Evolutionary conservation across 2,113 vertebrate genomes (phyloP).

Genomic region (Cyanoramphus novaezelandiae): DNA sequence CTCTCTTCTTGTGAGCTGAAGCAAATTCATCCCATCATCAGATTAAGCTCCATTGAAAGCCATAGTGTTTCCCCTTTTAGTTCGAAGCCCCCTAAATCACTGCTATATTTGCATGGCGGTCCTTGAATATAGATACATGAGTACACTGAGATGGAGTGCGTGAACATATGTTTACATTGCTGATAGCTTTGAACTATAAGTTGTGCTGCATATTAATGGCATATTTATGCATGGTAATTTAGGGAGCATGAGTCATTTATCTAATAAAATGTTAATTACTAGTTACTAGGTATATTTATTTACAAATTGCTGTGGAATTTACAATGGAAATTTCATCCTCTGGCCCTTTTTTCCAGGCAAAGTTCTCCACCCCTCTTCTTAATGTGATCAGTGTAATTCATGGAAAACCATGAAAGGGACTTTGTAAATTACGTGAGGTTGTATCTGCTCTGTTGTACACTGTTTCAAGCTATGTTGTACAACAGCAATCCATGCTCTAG

Average conservation of each 20-base stretch:
- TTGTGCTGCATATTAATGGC: constrained; percentile 74
- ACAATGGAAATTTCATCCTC: constrained; percentile 48
- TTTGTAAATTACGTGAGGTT: neutral
- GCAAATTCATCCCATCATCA: neutral
- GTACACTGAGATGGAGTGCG: constrained; percentile 34
- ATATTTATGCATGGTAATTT: constrained; percentile 73
- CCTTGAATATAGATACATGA: constrained; percentile 19
- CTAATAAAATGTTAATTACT: constrained; percentile 78
- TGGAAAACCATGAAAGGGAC: neutral
- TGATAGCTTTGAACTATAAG: constrained; percentile 73
- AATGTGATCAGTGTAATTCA: neutral
- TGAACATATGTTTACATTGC: constrained; percentile 74
- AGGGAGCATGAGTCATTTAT: constrained; percentile 69
- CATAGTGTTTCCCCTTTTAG: neutral
- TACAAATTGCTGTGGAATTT: constrained; percentile 56
- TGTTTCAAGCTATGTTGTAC: no score
- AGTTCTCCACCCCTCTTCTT: neutral
- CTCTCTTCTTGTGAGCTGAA: neutral
- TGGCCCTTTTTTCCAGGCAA: neutral
- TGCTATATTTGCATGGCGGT: constrained; percentile 28
- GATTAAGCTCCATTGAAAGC: neutral
- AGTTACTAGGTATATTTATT: constrained; percentile 73
- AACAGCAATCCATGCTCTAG: neutral
- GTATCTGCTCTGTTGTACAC: neutral
- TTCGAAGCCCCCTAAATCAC: constrained; percentile 46